Base-by-base conservation (phyloP, 35 echinoderm and acorn worm genomes). In the Apostichopus japonicus region DNA sequence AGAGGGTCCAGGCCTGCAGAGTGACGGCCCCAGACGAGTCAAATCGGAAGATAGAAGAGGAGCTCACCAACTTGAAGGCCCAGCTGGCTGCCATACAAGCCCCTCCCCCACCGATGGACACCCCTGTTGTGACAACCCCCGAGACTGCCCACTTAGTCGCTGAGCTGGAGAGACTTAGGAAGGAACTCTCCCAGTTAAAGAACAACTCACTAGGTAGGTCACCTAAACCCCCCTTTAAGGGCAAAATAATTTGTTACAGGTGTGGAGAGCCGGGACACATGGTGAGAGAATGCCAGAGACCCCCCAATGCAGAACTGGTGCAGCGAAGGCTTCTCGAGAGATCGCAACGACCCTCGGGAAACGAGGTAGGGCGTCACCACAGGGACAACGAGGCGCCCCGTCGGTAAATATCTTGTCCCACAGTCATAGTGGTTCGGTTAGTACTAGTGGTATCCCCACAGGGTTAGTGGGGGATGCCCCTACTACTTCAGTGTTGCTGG, bases 181-280 rank as follows among this genome's bases (percentile, higher is more conserved):
- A 2, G 10, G 70, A 73, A 73, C 15, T 73, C 0, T 14, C 70
- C 13, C 16, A 16, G 15, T 13, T n/a, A 19, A 73, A 82, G 23
- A 23, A 6, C 6, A 17, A 23, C 19, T 1, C 11, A 15, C 21
- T 4, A 44, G 22, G 15, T 52, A 52, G 44, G 25, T 5, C 3
- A 15, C 6, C 6, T 24, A 53, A 82, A 9, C 9, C 15, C 25
- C 79, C n/a, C 33, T 17, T 5, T 56, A 2, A 23, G 22, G 23
- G 79, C 6, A 56, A 44, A 14, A 1, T 14, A 10, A 82, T 82
- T 3, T 56, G 79, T n/a, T 82, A 16, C 8, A 6, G 80, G 9
- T 95, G 90, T 79, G 94, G 94, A 16, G 71, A 79, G 19, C 54
- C 77, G 17, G 79, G 79, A 22, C 94, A 95, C 65, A 58, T 79